A percentile compares a stretch with the other conserved stretches of the same genome.
phyloP scores from a whole-genome alignment of 2,888 invertebrate genomes.

The Ochropleura plecta region DNA sequence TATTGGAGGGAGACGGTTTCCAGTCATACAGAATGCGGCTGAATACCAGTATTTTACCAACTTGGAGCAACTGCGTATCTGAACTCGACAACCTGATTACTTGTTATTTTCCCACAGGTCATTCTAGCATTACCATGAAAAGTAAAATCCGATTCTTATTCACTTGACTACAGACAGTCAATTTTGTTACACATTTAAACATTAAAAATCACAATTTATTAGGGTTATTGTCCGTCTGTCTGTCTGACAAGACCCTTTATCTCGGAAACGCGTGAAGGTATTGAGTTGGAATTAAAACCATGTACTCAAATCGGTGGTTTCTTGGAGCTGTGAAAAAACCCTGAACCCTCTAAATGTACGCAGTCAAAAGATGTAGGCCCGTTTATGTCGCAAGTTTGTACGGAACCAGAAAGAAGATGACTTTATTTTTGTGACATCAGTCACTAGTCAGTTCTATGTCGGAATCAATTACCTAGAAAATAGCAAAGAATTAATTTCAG shows the following conservation, averaged over 20 bases:
- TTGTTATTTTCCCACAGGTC: background rate
- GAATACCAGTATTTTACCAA: too few species aligned
- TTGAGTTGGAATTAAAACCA: too few species aligned
- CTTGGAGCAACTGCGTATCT: background rate
- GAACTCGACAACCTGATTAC: background rate
- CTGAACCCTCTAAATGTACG: too few species aligned
- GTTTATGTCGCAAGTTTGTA: too few species aligned
- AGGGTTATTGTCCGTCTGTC: too few species aligned
- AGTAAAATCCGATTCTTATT: background rate
- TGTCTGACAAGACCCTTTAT: too few species aligned
- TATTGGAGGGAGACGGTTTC: background rate
- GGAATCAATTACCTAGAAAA: background rate
- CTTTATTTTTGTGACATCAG: slow-evolving; percentile 1
- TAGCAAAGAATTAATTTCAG: background rate
- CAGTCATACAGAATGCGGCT: background rate
- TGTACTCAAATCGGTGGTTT: too few species aligned
- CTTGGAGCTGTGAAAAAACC: too few species aligned
- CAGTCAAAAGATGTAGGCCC: too few species aligned
- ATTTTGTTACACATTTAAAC: background rate
- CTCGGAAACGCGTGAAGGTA: too few species aligned
- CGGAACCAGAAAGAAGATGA: too few species aligned
- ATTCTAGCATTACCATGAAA: background rate
- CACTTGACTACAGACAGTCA: background rate
- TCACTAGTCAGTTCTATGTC: background rate
- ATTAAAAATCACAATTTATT: background rate